Percentiles rank a stretch among this genome's conserved stretches.
Conservation (phyloP, 1,140 invertebrate genomes). For the Nasonia longicornis region DNA sequence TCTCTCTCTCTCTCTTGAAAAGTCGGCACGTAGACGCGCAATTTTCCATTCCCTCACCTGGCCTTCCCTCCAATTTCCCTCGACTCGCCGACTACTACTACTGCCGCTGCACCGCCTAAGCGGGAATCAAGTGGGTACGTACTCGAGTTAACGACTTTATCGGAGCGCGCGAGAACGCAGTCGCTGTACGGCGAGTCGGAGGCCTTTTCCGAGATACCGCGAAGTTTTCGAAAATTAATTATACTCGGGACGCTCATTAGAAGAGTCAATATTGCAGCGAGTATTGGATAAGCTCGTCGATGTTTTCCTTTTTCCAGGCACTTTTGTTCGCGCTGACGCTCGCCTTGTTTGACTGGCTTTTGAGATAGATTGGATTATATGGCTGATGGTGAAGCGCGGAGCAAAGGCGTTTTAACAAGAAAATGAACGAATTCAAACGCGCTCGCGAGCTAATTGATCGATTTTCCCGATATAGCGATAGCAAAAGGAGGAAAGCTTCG, state of each 20-base stretch:
- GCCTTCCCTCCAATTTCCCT: conserved; percentile 52
- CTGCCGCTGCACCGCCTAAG: neutral
- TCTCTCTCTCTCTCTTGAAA: neutral
- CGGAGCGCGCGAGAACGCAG: conserved; percentile 28
- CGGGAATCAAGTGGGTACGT: conserved; percentile 58
- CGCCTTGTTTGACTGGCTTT: neutral
- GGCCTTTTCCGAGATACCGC: neutral
- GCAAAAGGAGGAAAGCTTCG: neutral
- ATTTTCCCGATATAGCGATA: neutral
- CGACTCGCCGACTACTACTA: neutral
- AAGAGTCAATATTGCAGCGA: conserved; percentile 20
- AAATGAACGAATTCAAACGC: neutral
- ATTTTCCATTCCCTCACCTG: conserved; percentile 53
- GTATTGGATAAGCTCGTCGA: neutral
- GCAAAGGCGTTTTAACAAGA: neutral
- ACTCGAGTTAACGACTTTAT: conserved; percentile 64
- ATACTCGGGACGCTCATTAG: conserved; percentile 2
- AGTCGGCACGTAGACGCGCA: conserved; percentile 48
- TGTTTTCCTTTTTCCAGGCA: conserved; percentile 1
- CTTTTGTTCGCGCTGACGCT: neutral
- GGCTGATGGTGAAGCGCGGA: too few species aligned
- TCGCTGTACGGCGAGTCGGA: neutral
- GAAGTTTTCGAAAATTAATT: conserved; percentile 50
- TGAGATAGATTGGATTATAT: neutral
- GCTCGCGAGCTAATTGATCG: neutral